Evolutionary conservation across 1,140 invertebrate genomes (phyloP).

Genomic region (Antheraea pernyi): DNA sequence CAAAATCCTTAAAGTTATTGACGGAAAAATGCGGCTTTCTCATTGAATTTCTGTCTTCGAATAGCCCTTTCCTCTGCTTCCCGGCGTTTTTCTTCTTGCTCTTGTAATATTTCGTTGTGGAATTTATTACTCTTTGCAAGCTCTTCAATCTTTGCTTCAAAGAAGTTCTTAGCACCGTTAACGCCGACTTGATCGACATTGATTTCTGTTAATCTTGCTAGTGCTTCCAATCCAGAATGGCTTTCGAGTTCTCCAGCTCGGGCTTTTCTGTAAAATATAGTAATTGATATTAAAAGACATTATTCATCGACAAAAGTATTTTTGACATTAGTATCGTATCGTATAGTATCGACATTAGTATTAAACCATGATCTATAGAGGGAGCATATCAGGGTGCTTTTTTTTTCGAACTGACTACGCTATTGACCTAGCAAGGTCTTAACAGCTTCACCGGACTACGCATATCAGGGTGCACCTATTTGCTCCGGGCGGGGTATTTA

Average conservation of each 20-base stretch:
- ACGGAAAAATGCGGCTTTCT: constrained; percentile 90
- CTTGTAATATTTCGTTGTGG: constrained; percentile 91
- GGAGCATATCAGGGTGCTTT: too few relatives aligned
- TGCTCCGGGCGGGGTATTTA: too few relatives aligned
- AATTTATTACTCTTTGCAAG: constrained; percentile 89
- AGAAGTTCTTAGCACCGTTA: constrained; percentile 93
- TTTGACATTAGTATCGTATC: too few relatives aligned
- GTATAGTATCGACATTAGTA: too few relatives aligned
- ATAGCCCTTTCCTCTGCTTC: constrained; percentile 89
- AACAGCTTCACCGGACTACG: too few relatives aligned
- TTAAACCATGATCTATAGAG: too few relatives aligned
- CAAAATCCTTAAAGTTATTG: constrained; percentile 46
- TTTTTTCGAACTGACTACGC: too few relatives aligned
- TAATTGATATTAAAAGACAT: background rate
- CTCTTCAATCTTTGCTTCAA: constrained; percentile 95
- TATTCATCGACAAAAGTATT: too few relatives aligned
- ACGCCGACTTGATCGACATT: constrained; percentile 94
- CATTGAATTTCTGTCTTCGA: constrained; percentile 88
- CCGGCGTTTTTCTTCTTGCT: constrained; percentile 90
- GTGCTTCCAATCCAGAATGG: constrained; percentile 89
- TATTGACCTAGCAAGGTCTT: too few relatives aligned
- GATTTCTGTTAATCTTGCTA: constrained; percentile 92
- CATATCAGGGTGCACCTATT: too few relatives aligned
- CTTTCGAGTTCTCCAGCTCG: constrained; percentile 89
- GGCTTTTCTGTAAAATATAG: constrained; percentile 82